phyloP scores from a whole-genome alignment of 1,140 invertebrate species.

The Heliconius hermathena region DNA sequence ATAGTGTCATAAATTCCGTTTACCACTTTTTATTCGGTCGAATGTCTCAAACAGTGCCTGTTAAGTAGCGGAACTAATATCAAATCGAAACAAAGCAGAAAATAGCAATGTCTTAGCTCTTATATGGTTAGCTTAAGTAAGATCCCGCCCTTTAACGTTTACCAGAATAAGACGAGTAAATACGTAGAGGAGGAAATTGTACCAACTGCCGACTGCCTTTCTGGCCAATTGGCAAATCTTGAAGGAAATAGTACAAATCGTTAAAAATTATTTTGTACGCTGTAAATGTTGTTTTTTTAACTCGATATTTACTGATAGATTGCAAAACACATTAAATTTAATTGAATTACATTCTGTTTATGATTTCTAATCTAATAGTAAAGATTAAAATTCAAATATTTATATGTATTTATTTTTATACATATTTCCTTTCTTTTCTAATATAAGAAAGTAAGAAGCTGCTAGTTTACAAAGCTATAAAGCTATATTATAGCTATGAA shows the following conservation, averaged over 20 bases:
- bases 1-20: no score
- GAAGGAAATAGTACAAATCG: constrained; percentile 35
- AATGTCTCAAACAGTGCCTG: no score
- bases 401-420: no score
- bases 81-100: not conserved
- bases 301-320: no score
- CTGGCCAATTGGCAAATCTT: constrained; percentile 37
- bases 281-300: no score
- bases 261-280: not conserved
- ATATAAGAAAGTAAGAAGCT: not conserved
- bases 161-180: constrained; percentile 31
- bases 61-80: not conserved
- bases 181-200: constrained; percentile 32
- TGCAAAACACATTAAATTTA: no score
- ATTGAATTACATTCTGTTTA: no score
- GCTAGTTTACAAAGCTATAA: not conserved
- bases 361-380: no score
- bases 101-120: not conserved
- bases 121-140: not conserved
- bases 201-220: constrained; percentile 7
- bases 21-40: no score
- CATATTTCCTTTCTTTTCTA: no score
- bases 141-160: constrained; percentile 23
- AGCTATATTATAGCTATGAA: not conserved
- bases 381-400: no score